These are phyloP conservation scores for Canis aureus DNA, from an alignment of 2,113 vertebrate species.

Conservation along the genomic window DNA sequence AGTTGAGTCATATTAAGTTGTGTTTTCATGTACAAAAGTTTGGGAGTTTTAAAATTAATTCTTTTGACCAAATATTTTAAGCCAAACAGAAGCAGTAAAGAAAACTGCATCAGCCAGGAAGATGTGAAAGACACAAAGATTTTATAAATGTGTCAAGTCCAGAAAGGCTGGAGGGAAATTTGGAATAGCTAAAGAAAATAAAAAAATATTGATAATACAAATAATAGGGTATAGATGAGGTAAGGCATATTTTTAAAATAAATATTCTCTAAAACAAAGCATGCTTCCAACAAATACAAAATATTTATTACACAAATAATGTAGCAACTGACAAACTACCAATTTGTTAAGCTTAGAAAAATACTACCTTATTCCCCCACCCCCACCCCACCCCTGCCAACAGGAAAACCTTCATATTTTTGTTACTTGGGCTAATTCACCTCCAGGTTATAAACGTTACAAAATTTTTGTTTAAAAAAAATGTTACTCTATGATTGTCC, in stretches of 20 bases:
- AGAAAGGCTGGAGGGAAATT: slow-evolving; percentile 40
- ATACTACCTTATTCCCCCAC: slow-evolving; percentile 37
- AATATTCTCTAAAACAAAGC: slow-evolving; percentile 76
- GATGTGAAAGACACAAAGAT: slow-evolving; percentile 52
- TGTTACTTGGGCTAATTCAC: slow-evolving; percentile 61
- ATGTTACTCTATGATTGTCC: slow-evolving; percentile 35
- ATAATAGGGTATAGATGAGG: not conserved
- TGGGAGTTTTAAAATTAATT: slow-evolving; percentile 28
- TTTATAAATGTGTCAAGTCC: slow-evolving; percentile 62
- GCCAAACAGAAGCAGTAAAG: slow-evolving; percentile 55
- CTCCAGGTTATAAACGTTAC: slow-evolving; percentile 70
- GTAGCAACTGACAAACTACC: slow-evolving; percentile 55
- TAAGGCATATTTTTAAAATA: slow-evolving; percentile 61
- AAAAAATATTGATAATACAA: slow-evolving; percentile 41
- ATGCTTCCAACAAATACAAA: slow-evolving; percentile 79
- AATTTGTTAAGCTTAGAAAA: slow-evolving; percentile 72
- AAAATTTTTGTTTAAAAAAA: slow-evolving; percentile 76
- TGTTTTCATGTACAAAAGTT: slow-evolving; percentile 53
- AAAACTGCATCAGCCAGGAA: slow-evolving; percentile 54
- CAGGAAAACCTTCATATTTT: slow-evolving; percentile 29
- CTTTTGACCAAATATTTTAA: slow-evolving; percentile 25
- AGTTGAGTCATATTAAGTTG: not conserved
- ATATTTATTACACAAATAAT: slow-evolving; percentile 75
- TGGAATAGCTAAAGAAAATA: slow-evolving; percentile 58
- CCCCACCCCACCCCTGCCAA: not conserved